Base-by-base conservation (phyloP, 1,140 invertebrate genomes). In the Leptoteleia sp. region DNA sequence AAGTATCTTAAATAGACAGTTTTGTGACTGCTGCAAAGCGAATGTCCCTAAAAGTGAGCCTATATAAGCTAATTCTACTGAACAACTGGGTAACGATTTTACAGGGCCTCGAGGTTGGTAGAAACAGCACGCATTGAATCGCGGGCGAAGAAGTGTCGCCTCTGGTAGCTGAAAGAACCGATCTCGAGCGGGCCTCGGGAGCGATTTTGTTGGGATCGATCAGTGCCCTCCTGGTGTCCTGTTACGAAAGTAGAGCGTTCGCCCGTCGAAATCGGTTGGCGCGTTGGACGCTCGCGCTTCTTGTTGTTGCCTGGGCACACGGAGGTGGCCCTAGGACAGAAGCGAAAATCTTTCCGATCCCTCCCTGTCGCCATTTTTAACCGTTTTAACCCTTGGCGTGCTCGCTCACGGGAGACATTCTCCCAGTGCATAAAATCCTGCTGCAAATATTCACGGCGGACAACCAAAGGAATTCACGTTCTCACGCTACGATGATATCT, bases 401-500 rank as follows among this genome's bases (percentile, higher is more conserved):
- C n/a, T 9, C 42, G 8, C 27, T 40, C 13, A 8, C 40, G 6
- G 7, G n/a, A 40, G 19, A 85, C 80, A 81, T 85, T 83, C 84
- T 80, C 37, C 33, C 3, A 29, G 7, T 29, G 40, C 55, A 72
- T 85, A 70, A 11, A 70, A 70, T 59, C 84, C 84, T 87, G 80
- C 16, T 86, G 70, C 55, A 52, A 78, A 55, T 79, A 81, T 83
- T 85, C 81, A 76, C 62, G 75, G 50, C 68, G 68, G 62, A 80
- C 82, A 81, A 82, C 82, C 80, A 77, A 81, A 82, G 81, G 80
- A 79, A 82, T 76, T 62, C 75, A 75, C 76, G 81, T 87, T 84
- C 83, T 85, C 84, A 87, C 85, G 85, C 82, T 79, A 70, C 38
- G 72, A 52, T 48, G 64, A 72, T 64, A 38, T 57, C 54, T 70